phyloP scores from a whole-genome alignment of 2,113 vertebrate species.

The Deroptyus accipitrinus region DNA sequence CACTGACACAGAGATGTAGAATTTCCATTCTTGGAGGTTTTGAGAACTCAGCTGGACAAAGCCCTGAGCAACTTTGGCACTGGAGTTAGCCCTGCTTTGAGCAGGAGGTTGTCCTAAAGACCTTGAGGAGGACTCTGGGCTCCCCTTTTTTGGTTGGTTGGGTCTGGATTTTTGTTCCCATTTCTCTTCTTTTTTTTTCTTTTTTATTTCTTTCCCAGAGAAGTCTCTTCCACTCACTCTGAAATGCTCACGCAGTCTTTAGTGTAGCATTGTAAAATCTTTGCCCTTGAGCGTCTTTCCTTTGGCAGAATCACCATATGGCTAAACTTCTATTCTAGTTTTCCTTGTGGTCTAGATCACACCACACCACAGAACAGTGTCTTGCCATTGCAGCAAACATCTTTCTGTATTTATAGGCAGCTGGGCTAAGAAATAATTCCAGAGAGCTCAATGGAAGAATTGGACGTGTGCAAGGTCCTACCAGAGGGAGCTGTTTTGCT shows the following conservation, averaged over 20 bases:
- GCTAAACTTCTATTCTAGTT: not conserved
- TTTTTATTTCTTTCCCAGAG: not conserved
- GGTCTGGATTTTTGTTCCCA: not conserved
- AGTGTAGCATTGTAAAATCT: not conserved
- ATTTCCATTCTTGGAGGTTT: not conserved
- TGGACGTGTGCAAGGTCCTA: not conserved
- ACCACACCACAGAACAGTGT: not conserved
- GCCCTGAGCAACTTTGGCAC: not conserved
- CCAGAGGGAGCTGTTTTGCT: not conserved
- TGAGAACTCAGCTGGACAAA: not conserved
- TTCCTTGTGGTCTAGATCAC: conserved; percentile 11
- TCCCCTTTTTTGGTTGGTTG: not conserved
- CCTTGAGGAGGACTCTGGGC: not conserved
- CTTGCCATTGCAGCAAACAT: not conserved
- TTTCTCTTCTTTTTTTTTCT: not conserved
- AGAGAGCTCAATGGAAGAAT: not conserved
- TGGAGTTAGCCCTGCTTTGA: not conserved
- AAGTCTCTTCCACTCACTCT: not conserved
- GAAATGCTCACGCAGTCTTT: not conserved
- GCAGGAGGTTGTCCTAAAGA: not conserved
- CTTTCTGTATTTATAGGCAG: not conserved
- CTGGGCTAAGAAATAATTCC: not conserved
- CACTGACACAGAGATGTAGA: not conserved
- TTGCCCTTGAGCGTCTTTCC: not conserved
- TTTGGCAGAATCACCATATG: not conserved